These are phyloP conservation scores for Phymastichus coffea DNA, from an alignment of 1,140 invertebrate species.

Conservation along the genomic window DNA sequence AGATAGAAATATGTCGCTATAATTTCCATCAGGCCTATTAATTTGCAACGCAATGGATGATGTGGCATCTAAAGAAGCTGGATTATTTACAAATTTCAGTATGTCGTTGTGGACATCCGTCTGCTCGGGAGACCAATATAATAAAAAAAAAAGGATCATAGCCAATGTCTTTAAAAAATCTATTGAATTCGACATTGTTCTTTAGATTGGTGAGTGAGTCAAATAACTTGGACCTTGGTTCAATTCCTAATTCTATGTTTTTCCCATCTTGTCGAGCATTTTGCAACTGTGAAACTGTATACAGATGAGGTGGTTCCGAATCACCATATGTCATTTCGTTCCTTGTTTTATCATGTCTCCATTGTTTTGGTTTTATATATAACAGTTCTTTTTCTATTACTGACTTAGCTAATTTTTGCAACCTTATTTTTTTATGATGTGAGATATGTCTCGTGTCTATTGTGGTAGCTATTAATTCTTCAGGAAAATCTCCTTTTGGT, in stretches of 20 bases:
- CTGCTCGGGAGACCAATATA: slow-evolving; percentile 3
- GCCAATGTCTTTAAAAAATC: neutral
- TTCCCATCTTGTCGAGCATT: neutral
- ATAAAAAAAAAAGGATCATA: neutral
- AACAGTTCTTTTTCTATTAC: neutral
- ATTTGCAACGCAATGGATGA: neutral
- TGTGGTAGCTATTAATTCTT: neutral
- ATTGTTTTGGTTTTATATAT: neutral
- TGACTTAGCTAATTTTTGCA: neutral
- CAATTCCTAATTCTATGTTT: neutral
- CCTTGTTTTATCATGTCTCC: neutral
- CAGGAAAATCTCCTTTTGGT: neutral
- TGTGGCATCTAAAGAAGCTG: neutral
- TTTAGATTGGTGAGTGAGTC: neutral
- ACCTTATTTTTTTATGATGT: neutral
- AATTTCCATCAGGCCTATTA: neutral
- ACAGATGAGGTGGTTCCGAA: neutral
- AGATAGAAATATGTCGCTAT: neutral
- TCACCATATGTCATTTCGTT: neutral
- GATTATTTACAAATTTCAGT: neutral
- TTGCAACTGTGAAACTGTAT: neutral
- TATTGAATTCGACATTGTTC: neutral
- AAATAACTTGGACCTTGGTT: neutral
- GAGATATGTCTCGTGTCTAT: neutral
- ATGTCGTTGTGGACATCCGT: neutral